These are phyloP conservation scores for Xanthia togata DNA, from an alignment of 2,888 invertebrate genomes.

Conservation along the genomic window DNA sequence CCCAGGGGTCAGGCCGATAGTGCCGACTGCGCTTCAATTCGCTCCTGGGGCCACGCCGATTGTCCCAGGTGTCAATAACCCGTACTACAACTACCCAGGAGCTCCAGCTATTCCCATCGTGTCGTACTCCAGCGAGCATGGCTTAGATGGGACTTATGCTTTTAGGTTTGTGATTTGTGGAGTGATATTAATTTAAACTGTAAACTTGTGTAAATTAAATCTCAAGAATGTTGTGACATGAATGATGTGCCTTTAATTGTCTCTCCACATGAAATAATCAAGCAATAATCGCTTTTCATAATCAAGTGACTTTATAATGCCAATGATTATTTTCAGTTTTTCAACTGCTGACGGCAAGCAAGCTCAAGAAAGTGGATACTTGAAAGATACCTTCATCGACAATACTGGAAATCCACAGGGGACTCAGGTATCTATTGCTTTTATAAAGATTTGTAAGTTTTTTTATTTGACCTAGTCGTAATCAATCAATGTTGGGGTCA, in stretches of 20 bases:
- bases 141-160: slow-evolving; percentile 91
- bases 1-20: slow-evolving; percentile 11
- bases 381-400: slow-evolving; percentile 92
- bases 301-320: background rate
- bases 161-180: slow-evolving; percentile 84
- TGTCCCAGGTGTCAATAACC: slow-evolving; percentile 74
- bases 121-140: slow-evolving; percentile 89
- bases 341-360: slow-evolving; percentile 94
- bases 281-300: too few species aligned
- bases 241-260: background rate
- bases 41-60: slow-evolving; percentile 55
- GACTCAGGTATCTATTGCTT: slow-evolving; percentile 78
- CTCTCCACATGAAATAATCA: background rate
- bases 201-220: background rate
- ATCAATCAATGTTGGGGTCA: too few species aligned
- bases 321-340: slow-evolving; percentile 87
- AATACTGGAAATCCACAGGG: slow-evolving; percentile 92
- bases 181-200: background rate
- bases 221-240: background rate
- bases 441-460: background rate
- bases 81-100: slow-evolving; percentile 73
- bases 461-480: too few species aligned
- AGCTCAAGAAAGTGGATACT: slow-evolving; percentile 94
- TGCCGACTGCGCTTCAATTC: slow-evolving; percentile 62
- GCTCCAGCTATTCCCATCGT: slow-evolving; percentile 87